Base-by-base conservation (phyloP, 2,113 vertebrate genomes). In the Collichthys lucidus region DNA sequence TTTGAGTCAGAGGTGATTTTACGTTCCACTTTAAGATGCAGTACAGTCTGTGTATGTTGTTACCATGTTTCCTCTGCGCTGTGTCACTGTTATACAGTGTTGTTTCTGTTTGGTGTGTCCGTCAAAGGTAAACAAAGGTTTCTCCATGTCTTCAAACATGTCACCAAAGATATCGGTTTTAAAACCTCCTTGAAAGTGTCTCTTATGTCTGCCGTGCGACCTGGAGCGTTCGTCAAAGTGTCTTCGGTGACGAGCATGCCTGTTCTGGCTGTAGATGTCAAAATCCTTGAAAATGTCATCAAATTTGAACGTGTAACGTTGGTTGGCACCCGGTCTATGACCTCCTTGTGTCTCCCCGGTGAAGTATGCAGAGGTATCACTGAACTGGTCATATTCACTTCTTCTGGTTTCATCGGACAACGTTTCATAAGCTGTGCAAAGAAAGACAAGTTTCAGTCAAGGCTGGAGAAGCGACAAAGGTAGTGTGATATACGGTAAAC, bases 11-110 rank as follows among this genome's bases (percentile, higher is more conserved):
- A 61, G 29, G 40, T 74, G 1, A 15, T 35, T 71, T 74, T 59
- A 67, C 29, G 6, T 64, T 79, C 24, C 62, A 68, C 57, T 57
- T 91, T 79, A 95, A 29, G 93, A 91, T n/a, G 91, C 83, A 4
- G 97, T 97, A 89, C 98, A 99, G 93, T 99, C 98, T 0, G 97
- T 99, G 74, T 98, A 99, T 0, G 98, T 99, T 40, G 98, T 98
- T 79, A 99, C 97, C 98, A 99, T 98, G 77, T 99, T 99, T 83
- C 98, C 98, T 94, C 96, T 95, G 66, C 98, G 95, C 71, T 99
- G 97, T 11, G 97, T 99, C 88, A 99, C 97, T 88, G 97, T 99
- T 88, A 96, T 96, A 69, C 98, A 99, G 90, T 99, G 97, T 52
- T 96, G 95, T 92, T 98, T 98, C 89, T 95, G 94, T 84, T 97